Base-by-base conservation (phyloP, 1,140 invertebrate species). In the Chionoecetes opilio region DNA sequence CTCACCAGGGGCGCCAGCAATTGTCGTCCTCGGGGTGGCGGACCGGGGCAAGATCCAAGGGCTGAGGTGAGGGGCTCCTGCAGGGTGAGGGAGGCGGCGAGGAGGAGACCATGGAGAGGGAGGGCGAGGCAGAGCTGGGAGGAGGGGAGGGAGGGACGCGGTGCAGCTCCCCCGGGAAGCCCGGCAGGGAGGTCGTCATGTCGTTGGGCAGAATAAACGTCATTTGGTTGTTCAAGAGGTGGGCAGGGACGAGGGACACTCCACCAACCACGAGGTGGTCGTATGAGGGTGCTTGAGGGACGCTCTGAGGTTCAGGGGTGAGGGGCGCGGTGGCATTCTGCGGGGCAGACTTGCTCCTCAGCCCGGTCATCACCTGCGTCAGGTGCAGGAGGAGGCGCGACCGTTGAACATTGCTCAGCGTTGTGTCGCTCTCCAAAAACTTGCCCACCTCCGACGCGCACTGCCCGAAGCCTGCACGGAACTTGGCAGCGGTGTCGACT, bases 231-330 rank as follows among this genome's bases (percentile, higher is more conserved):
- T 82, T 88, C n/a, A 95, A 88, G 21, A 95, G 82, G 21, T 34
- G 90, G 34, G 94, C 88, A 31, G 94, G 94, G 0, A 98, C 97
- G 41, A 97, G 98, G 29, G 97, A 98, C 96, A 98, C 97, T 85
- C 97, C 97, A 35, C 97, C 98, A 84, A 97, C 98, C 21, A 99
- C 98, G 38, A 99, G 97, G 95, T 90, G 84, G 14, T 95, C 94
- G 46, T 53, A n/a, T 5, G 34, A 0, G 21, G 21, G 6, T 84
- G 63, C 37, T 6, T 94, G 93, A 53, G 63, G 82, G 75, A 37
- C 35, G 41, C 26, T 75, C 26, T 41, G 85, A 2, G 91, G 90
- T 6, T 82, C 98, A 98, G 21, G 97, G 97, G 63, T 97, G 97
- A 96, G n/a, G 21, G 41, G 63, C 5, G 75, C n/a, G 8, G 90